Base-by-base conservation (phyloP, 1,140 invertebrate genomes). In the Cryptotermes secundus region DNA sequence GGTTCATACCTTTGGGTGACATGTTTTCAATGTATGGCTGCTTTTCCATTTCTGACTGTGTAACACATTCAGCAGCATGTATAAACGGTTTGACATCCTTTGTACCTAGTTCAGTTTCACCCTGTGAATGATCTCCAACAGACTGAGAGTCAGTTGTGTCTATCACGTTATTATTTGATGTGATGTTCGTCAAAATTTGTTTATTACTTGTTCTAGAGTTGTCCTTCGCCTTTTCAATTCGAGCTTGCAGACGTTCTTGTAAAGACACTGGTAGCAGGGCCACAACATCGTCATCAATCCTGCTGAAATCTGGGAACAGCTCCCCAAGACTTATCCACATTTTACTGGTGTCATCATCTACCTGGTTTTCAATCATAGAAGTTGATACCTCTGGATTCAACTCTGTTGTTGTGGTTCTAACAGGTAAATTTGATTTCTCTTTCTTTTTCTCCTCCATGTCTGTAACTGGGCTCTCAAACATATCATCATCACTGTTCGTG, bases 241-340 rank as follows among this genome's bases (percentile, higher is more conserved):
- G 42, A 45, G 59, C 16, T 26, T 49, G 36, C 1, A 85, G n/a
- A 87, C 89, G 87, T 84, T 87, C 85, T 87, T 89, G 89, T 36
- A 92, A 86, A 84, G 89, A 84, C 3, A 84, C 31, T 9, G 90
- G 91, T 38, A 92, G 87, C 45, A 90, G 86, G 19, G 86, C 85
- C 35, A 92, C 84, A 31, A 91, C 86, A 45, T 87, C 87, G 10
- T 86, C 85, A 87, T 91, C 91, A 80, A 91, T 89, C 38, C 91
- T 85, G 83, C 90, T 86, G 49, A 91, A 85, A 87, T 91, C 87
- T 1, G 91, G 91, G 87, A 92, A 92, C 84, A 92, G 90, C 85
- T 92, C 91, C 85, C 87, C 80, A 80, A 91, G 84, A 86, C 87
- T 86, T 26, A 89, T 85, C 24, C 79, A 82, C 36, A 83, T 34